Evolutionary conservation across 2,888 invertebrate genomes (phyloP).

Genomic region (Labia minor): DNA sequence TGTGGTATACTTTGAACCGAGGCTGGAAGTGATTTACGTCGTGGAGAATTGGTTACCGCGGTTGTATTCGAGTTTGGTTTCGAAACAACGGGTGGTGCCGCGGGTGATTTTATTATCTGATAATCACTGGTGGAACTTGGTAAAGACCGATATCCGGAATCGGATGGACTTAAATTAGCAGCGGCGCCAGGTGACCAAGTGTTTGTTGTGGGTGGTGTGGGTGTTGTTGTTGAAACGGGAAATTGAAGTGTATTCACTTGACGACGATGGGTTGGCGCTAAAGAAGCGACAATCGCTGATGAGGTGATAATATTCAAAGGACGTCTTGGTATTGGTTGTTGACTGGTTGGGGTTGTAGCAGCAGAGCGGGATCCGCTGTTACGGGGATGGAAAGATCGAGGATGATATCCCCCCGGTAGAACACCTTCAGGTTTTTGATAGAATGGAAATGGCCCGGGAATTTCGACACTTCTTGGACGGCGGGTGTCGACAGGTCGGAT

Average conservation of each 20-base stretch:
- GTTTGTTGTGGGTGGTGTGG: constrained; percentile 14
- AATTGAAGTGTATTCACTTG: background rate
- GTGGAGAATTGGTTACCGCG: background rate
- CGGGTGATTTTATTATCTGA: constrained; percentile 45
- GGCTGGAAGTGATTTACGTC: constrained; percentile 39
- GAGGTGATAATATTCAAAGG: background rate
- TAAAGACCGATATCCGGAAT: constrained; percentile 43
- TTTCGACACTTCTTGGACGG: background rate
- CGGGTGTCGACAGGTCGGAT: background rate
- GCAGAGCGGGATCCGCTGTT: background rate
- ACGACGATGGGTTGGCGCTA: background rate
- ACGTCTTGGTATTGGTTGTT: constrained; percentile 13
- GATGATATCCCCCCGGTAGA: background rate
- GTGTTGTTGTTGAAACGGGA: background rate
- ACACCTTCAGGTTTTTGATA: background rate
- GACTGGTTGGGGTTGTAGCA: constrained; percentile 17
- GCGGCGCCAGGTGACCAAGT: constrained; percentile 18
- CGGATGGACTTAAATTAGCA: constrained; percentile 38
- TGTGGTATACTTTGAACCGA: background rate
- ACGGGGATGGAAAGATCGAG: constrained; percentile 2
- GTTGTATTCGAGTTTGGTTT: constrained; percentile 24
- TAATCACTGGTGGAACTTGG: constrained; percentile 53
- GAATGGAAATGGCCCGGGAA: background rate
- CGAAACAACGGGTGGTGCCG: constrained; percentile 21
- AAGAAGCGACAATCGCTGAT: constrained; percentile 15